Base-by-base conservation (phyloP, 2,888 invertebrate genomes). In the Phragmatobia fuliginosa region DNA sequence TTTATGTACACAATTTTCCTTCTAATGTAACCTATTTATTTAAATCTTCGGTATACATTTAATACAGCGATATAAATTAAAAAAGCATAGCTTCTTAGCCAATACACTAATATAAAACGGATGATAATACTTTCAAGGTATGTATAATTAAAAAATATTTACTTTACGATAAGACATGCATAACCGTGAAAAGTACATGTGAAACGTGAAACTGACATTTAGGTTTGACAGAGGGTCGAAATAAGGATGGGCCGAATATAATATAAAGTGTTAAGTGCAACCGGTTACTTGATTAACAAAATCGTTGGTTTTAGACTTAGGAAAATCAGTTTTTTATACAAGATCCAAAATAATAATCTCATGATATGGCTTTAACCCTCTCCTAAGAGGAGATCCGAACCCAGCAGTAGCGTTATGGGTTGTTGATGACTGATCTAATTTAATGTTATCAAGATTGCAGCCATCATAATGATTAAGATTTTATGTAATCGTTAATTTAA, bases 11-110 rank as follows among this genome's bases (percentile, higher is more conserved):
- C 84, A 85, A 80, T 83, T 56, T 56, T 56, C 56, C 56, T 79
- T 66, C 63, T 67, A 77, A 81, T 83, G 78, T 90, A 92, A 91
- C 90, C 90, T 91, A 86, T 75, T 45, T 56, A 32, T 32, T 62
- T 64, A 75, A 75, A 65, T 75, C 65, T 75, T 63, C 38, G 49
- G 72, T 45, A 79, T 69, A 63, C 72, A 56, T 21, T 56, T 28
- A 16, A 28, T 28, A 14, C n/a, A 52, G 14, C 2, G 14, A 25
- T 52, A 11, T 25, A 25, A 11, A 25, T 52, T 25, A 52, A 1
- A 49, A 49, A 49, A 2, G 8, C n/a, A 49, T 2, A 49, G n/a
- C n/a, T 49, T n/a, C 2, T 49, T n/a, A 49, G n/a, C 2, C 25
- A 36, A 61, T 25, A 36, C 16, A 25, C 16, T 25, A 3, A 61